These are phyloP conservation scores for Papilio aristodemus DNA, from an alignment of 1,140 invertebrate species.

Conservation along the genomic window DNA sequence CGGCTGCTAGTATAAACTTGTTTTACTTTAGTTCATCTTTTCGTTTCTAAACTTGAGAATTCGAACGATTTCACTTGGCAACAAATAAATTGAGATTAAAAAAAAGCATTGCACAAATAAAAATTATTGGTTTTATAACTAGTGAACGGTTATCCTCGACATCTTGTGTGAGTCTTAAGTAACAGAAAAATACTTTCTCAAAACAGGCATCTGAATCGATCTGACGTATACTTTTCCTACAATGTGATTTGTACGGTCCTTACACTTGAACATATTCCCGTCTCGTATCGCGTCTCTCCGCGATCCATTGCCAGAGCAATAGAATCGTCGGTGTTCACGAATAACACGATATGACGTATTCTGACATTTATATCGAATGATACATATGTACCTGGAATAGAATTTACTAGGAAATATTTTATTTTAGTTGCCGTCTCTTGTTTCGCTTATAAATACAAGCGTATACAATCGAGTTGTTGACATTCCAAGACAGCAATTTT, in stretches of 20 bases:
- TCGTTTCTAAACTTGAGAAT: not conserved
- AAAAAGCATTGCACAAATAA: too few relatives aligned
- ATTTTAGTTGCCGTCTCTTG: not conserved
- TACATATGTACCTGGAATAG: not conserved
- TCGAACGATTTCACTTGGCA: not conserved
- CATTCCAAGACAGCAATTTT: too few relatives aligned
- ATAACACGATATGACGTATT: not conserved
- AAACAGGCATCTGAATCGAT: too few relatives aligned
- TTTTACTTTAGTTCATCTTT: conserved; percentile 1
- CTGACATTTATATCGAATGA: not conserved
- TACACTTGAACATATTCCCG: not conserved
- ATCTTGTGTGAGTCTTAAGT: too few relatives aligned
- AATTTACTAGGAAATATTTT: not conserved
- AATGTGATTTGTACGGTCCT: not conserved
- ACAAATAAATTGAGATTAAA: too few relatives aligned
- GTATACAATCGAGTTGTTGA: too few relatives aligned
- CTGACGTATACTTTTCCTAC: not conserved
- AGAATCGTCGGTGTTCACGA: not conserved
- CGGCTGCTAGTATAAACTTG: conserved; percentile 42
- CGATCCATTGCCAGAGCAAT: not conserved
- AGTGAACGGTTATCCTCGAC: too few relatives aligned
- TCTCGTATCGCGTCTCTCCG: not conserved
- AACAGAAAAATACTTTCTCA: too few relatives aligned
- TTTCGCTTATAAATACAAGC: not conserved
- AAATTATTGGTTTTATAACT: too few relatives aligned